Conservation (phyloP, 2,888 invertebrate genomes). For the Ophioninae sp. region DNA sequence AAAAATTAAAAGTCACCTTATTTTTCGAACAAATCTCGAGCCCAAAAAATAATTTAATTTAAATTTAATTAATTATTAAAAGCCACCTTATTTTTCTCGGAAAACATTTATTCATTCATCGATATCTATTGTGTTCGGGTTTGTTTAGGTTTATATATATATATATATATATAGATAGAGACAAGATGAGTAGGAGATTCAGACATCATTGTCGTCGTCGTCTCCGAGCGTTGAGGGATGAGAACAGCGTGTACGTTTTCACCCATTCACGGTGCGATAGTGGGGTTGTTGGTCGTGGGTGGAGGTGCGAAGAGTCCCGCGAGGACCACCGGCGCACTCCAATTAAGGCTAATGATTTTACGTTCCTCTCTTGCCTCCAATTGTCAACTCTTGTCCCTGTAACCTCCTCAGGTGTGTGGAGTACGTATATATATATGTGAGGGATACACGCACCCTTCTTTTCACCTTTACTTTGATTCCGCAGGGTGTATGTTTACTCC, state of each 20-base stretch:
- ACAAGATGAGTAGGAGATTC: constrained; percentile 24
- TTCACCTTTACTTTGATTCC: no score
- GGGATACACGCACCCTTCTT: no score
- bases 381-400: constrained; percentile 59
- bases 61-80: no score
- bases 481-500: no score
- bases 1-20: no score
- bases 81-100: no score
- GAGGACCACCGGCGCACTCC: constrained; percentile 70
- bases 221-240: constrained; percentile 47
- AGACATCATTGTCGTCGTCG: constrained; percentile 32
- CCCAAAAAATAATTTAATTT: no score
- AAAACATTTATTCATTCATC: no score
- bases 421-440: neutral
- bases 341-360: constrained; percentile 77
- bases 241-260: constrained; percentile 49
- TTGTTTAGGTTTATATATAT: no score
- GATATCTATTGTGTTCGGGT: no score
- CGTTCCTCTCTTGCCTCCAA: constrained; percentile 68
- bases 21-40: no score
- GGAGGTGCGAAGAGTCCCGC: constrained; percentile 53
- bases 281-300: constrained; percentile 38
- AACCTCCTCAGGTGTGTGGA: constrained; percentile 4
- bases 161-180: neutral
- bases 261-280: constrained; percentile 38